Evolutionary conservation across 2,113 vertebrate species (phyloP), one percentile per base, ranked within the genome.

Genomic region (Xenopus borealis): DNA sequence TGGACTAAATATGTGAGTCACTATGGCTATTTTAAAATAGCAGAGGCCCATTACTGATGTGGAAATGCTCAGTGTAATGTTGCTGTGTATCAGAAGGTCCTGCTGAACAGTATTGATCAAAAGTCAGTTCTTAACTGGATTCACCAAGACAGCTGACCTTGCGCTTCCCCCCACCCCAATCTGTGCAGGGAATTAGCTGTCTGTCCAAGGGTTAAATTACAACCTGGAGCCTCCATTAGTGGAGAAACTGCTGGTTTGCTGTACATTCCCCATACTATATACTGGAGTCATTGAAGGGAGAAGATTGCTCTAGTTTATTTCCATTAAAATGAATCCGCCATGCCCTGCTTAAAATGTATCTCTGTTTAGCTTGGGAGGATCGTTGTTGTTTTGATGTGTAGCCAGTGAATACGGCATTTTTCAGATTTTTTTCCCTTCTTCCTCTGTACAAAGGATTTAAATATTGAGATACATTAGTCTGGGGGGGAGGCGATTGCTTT

Each of bases 251-350:
- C 11, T 61, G 11, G 8, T 20, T 20, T 62, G 47, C 63, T 70
- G n/a, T 77, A 19, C 46, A 9, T 18, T 20, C 12, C 14, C n/a
- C 45, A 13, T 16, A 16, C 7, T 23, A 53, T 69, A 53, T 57
- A 46, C 46, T 30, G 59, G 23, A 70, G 13, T 59, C 52, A 77
- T 77, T 77, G 70, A 77, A 63, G 23, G 12, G 62, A 63, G 62
- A 69, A 52, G 27, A 52, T 45, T 64, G 44, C 66, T 76, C 65
- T 45, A 57, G 66, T 69, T 76, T 62, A 50, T 75, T 62, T 58
- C 73, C 58, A 75, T 75, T 75, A 75, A 75, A 52, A 76, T 76
- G 66, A 77, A 77, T 40, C 33, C 7, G 33, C 33, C 33, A 40
- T 40, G 8, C 2, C 33, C 33, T 40, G 33, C 17, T 62, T 70